Percentiles rank a stretch among this genome's conserved stretches.
Evolutionary conservation across 2,888 invertebrate genomes (phyloP).

Genomic region (Argyresthia albistria): DNA sequence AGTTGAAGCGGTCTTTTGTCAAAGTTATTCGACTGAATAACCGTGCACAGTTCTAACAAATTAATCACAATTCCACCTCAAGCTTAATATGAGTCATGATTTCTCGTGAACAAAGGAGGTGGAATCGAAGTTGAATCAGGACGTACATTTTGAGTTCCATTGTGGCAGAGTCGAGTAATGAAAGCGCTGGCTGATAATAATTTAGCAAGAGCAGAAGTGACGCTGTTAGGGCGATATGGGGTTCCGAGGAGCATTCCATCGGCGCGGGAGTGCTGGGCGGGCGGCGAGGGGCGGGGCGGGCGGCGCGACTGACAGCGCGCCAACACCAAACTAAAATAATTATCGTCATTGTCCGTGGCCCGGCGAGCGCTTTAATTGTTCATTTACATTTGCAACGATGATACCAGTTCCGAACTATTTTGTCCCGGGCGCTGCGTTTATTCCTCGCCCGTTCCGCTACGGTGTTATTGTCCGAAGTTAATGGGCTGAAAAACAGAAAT

Average conservation of each 20-base stretch:
- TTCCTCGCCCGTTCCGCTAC: slow-evolving; percentile 52
- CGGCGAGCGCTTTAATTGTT: slow-evolving; percentile 69
- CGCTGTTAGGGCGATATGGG: slow-evolving; percentile 57
- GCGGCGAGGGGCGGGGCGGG: slow-evolving; percentile 29
- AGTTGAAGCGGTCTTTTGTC: slow-evolving; percentile 40
- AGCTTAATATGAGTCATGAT: slow-evolving; percentile 63
- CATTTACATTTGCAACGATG: slow-evolving; percentile 72
- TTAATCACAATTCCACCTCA: slow-evolving; percentile 69
- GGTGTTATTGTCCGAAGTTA: slow-evolving; percentile 63
- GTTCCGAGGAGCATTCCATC: slow-evolving; percentile 58
- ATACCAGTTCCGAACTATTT: slow-evolving; percentile 69
- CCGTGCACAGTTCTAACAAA: slow-evolving; percentile 57
- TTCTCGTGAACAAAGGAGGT: slow-evolving; percentile 56
- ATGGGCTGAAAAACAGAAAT: slow-evolving; percentile 69
- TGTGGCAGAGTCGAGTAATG: slow-evolving; percentile 64
- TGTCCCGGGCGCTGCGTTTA: slow-evolving; percentile 41
- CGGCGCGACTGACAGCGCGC: slow-evolving; percentile 53
- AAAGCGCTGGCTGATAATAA: slow-evolving; percentile 69
- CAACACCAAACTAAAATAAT: slow-evolving; percentile 71
- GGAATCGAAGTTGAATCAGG: slow-evolving; percentile 64
- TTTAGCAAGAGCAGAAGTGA: slow-evolving; percentile 71
- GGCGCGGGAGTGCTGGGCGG: slow-evolving; percentile 15
- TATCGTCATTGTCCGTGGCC: slow-evolving; percentile 69
- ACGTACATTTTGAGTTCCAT: slow-evolving; percentile 63
- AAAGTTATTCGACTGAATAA: slow-evolving; percentile 40